Conservation (phyloP, 2,888 invertebrate species). For the Podabrus alpinus region DNA sequence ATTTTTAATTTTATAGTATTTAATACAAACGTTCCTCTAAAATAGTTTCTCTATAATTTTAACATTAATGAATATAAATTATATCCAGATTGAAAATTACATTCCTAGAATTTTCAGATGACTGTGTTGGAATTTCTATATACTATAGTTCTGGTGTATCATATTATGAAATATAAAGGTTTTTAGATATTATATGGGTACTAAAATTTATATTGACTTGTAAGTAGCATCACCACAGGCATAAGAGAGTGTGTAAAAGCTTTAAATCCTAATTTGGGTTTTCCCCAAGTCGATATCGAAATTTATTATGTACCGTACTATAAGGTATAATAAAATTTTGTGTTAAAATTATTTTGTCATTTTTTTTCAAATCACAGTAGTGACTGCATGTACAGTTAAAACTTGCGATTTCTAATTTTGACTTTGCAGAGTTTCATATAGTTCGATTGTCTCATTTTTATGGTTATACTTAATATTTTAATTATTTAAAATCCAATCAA, state of each 20-base stretch:
- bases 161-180: background rate
- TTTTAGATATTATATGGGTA: background rate
- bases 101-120: background rate
- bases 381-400: too few species aligned
- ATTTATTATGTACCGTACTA: background rate
- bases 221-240: background rate
- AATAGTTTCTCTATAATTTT: background rate
- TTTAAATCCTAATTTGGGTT: background rate
- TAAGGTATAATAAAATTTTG: background rate
- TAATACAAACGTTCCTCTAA: too few species aligned
- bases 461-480: too few species aligned
- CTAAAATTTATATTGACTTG: background rate
- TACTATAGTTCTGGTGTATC: background rate
- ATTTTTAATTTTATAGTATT: too few species aligned
- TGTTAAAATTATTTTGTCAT: background rate
- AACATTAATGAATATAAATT: background rate
- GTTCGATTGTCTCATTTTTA: too few species aligned
- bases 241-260: background rate
- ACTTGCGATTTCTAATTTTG: too few species aligned
- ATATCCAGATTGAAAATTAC: background rate
- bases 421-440: too few species aligned
- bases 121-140: background rate
- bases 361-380: background rate
- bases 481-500: too few species aligned
- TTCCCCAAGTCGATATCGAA: background rate